Evolutionary conservation across 2,888 invertebrate species (phyloP).

Genomic region (Heliconius sara): DNA sequence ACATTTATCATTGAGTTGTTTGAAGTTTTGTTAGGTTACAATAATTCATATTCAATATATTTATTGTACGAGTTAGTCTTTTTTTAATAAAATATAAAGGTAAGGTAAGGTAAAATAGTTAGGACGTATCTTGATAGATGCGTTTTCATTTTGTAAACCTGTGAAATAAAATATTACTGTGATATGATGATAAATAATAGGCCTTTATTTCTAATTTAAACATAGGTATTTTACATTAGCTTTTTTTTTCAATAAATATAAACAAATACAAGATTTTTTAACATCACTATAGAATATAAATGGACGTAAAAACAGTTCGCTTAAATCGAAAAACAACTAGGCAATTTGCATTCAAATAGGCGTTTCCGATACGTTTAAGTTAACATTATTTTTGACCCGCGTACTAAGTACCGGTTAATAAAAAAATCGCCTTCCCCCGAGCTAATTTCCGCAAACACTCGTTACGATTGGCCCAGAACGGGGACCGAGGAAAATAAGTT

Average conservation of each 20-base stretch:
- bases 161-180: too few relatives aligned
- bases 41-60: background rate
- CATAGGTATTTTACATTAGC: too few relatives aligned
- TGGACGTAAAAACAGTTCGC: background rate
- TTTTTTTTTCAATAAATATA: background rate
- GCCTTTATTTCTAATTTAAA: too few relatives aligned
- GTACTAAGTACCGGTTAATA: constrained; percentile 57
- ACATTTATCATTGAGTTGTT: background rate
- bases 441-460: constrained; percentile 68
- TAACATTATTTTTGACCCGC: constrained; percentile 64
- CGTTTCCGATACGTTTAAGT: constrained; percentile 48
- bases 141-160: too few relatives aligned
- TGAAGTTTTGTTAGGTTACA: too few relatives aligned
- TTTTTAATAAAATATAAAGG: too few relatives aligned
- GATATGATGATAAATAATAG: too few relatives aligned
- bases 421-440: constrained; percentile 67
- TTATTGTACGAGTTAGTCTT: background rate
- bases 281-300: background rate
- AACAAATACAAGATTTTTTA: background rate
- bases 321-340: constrained; percentile 32
- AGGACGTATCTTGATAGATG: too few relatives aligned
- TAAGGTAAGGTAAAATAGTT: too few relatives aligned
- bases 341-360: constrained; percentile 53
- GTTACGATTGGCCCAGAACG: constrained; percentile 64
- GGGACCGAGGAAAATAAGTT: constrained; percentile 70